Base-by-base conservation (phyloP, 2,888 invertebrate species). In the Abrostola tripartita region DNA sequence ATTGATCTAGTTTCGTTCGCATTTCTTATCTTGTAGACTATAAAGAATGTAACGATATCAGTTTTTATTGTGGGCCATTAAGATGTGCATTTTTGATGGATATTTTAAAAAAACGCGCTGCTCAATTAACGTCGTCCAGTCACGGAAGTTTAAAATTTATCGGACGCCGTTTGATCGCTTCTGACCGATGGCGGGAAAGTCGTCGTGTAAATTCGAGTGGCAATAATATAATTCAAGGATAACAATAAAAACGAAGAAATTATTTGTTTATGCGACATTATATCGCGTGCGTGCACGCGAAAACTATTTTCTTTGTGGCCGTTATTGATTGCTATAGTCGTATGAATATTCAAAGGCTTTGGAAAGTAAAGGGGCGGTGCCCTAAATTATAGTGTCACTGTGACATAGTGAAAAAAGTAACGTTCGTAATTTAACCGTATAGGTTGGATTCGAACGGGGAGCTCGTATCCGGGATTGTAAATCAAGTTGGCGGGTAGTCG, bases 341-440 rank as follows among this genome's bases (percentile, higher is more conserved):
- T 93, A 94, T 94, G 93, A 94, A 94, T 94, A 94, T 94, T 94
- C 94, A 94, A 87, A 90, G 84, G 83, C 89, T 93, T 92, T 88
- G 90, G 88, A 91, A 93, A 92, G 91, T 90, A 89, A 90, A 89
- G 91, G 90, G 90, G 90, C 84, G 90, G 90, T 90, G 93, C 92
- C 92, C 92, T 92, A 92, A 93, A 94, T 93, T 93, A 93, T 87
- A 87, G 91, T 93, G 93, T 93, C 94, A 93, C 85, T 91, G 89
- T 93, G 93, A 93, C 92, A 92, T 83, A 89, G 89, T 89, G 89
- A 91, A 92, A 92, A 92, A 92, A 91, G 74, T 78, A 80, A 86
- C 85, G 84, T 87, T 87, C 79, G 88, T 90, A 90, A 89, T 90
- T 89, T 90, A 91, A 88, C 83, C 85, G 87, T 86, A 88, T 88